Base-by-base conservation (phyloP, 1,140 invertebrate species). In the Telenomus remus region DNA sequence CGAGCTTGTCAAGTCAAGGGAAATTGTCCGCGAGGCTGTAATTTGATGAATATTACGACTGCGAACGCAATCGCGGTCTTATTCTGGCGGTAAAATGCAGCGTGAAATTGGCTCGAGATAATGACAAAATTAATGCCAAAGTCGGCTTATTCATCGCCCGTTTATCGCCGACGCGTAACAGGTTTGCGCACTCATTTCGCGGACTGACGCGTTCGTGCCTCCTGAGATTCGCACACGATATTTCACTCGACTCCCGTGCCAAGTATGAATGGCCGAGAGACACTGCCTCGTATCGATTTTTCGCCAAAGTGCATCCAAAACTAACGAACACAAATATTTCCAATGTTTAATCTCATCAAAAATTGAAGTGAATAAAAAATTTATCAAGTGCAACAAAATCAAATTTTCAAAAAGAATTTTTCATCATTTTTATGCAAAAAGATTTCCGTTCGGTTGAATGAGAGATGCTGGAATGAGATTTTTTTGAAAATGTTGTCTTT, bases 211-310 rank as follows among this genome's bases (percentile, higher is more conserved):
- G 37, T n/a, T 39, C 49, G 60, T 64, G 57, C 54, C 54, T 60
- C 70, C 13, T 44, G 61, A 60, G 61, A 73, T 65, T 75, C 64
- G 42, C 64, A 64, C 48, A 69, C 57, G 59, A 69, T 75, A 75
- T 75, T 75, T 75, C 64, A 69, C 49, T 53, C 59, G 72, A 64
- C 57, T 27, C 64, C 59, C 72, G 72, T 75, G 64, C 72, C 64
- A 75, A 69, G 69, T 75, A 75, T 53, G 59, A 75, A 69, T 44
- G 50, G 39, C 57, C 63, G 53, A 6, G 50, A 0, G 34, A 54
- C 37, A 69, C 59, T 68, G 6, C 19, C 19, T 69, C 59, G 63
- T 61, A 75, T 75, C 72, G 72, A 68, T 75, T 51, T n/a, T 27
- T 27, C 19, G 1, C 19, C 6, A 6, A 27, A 1, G 19, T 27